Conservation (phyloP, 2,888 invertebrate species). For the Drosophila phalerata region DNA sequence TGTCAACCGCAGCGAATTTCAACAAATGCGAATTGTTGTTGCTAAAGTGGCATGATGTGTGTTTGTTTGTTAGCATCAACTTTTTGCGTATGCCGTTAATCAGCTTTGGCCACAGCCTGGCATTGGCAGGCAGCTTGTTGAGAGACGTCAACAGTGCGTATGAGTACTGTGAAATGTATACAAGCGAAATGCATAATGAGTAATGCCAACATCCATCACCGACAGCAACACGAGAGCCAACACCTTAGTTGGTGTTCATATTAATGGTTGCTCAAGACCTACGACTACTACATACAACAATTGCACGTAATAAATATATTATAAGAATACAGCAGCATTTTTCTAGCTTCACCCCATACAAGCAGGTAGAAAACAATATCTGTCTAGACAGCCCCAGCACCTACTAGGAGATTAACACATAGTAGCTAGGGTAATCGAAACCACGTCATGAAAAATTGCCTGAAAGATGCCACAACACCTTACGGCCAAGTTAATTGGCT, state of each 20-base stretch:
- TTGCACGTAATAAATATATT: constrained; percentile 19
- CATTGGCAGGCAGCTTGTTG: constrained; percentile 24
- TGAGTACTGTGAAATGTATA: constrained; percentile 33
- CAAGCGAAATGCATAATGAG: constrained; percentile 19
- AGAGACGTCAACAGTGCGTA: constrained; percentile 29
- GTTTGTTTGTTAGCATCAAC: constrained; percentile 11
- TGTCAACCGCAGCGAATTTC: constrained; percentile 32
- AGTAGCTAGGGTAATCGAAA: constrained; percentile 31
- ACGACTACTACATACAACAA: not conserved
- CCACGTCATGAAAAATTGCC: constrained; percentile 9
- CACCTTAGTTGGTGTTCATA: constrained; percentile 15
- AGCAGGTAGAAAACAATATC: constrained; percentile 5
- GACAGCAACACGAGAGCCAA: constrained; percentile 8
- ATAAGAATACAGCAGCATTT: constrained; percentile 12
- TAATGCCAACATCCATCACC: constrained; percentile 25
- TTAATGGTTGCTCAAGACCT: constrained; percentile 32
- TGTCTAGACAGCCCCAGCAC: constrained; percentile 54
- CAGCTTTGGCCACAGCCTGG: constrained; percentile 22
- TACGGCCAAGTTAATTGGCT: constrained; percentile 28
- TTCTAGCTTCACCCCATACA: constrained; percentile 12
- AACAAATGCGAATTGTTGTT: constrained; percentile 21
- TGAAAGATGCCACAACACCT: constrained; percentile 17
- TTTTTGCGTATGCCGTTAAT: constrained; percentile 44
- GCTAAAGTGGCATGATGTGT: constrained; percentile 22
- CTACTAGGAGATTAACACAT: constrained; percentile 20